Percentiles rank a stretch among this genome's conserved stretches.
Conservation (phyloP, 2,113 vertebrate genomes). For the Semnornis frantzii region DNA sequence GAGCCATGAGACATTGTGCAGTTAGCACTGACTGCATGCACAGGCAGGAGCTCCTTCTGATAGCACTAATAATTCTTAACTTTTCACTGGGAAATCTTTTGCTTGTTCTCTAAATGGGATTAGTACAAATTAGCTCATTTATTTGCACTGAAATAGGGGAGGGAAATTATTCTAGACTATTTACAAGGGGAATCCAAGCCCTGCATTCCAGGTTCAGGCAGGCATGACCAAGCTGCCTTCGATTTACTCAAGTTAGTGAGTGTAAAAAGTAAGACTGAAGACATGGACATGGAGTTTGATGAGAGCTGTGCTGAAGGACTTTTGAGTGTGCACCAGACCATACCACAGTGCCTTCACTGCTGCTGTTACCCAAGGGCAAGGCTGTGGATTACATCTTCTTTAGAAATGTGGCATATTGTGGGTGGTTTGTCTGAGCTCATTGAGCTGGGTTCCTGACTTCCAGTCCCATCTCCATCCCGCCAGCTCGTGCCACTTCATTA, state of each 20-base stretch:
- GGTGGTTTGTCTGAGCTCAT: background rate
- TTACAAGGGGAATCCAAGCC: conserved; percentile 32
- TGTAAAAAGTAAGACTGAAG: conserved; percentile 32
- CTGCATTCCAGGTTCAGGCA: conserved; percentile 62
- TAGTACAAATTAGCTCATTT: conserved; percentile 67
- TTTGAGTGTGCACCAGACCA: background rate
- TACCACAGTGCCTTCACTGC: background rate
- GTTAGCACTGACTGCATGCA: background rate
- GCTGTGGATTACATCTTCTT: background rate
- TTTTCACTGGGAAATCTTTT: conserved; percentile 39
- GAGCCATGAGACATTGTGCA: background rate
- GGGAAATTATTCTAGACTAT: conserved; percentile 15
- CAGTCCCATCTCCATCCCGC: background rate
- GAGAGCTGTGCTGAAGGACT: background rate
- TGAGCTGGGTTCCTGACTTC: background rate
- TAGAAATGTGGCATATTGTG: background rate
- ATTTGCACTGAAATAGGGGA: conserved; percentile 21
- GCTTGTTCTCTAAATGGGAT: conserved; percentile 34
- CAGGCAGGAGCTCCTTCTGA: conserved; percentile 2
- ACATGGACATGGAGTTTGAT: conserved; percentile 36
- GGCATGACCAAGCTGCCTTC: conserved; percentile 68
- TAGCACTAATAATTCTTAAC: conserved; percentile 32
- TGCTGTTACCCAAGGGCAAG: background rate
- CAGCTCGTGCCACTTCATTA: conserved; percentile 40
- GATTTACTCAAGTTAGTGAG: conserved; percentile 40